Evolutionary conservation across 35 echinoderm and acorn worm species (phyloP).

Genomic region (Ophiothrix spiculata): DNA sequence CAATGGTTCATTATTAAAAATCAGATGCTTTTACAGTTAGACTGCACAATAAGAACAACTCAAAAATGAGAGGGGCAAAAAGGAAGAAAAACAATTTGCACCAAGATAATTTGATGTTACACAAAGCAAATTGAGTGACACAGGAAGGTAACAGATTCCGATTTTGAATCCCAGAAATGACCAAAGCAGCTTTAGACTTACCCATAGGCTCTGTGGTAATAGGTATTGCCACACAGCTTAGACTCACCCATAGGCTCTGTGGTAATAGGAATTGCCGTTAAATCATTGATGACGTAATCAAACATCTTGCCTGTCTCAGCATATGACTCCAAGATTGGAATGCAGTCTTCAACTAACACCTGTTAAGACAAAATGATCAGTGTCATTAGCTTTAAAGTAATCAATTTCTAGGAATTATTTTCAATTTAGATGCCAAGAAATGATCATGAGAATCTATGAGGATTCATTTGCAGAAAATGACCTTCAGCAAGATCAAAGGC

Average conservation of each 20-base stretch:
- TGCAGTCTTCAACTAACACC: conserved; percentile 93
- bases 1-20: no score
- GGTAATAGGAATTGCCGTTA: conserved; percentile 94
- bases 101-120: neutral
- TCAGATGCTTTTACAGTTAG: no score
- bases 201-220: neutral
- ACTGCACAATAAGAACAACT: no score
- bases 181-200: neutral
- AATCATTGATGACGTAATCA: conserved; percentile 99
- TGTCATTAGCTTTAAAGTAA: no score
- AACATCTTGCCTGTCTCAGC: conserved; percentile 77
- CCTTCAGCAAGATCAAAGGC: no score
- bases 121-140: no score
- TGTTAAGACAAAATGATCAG: conserved; percentile 30
- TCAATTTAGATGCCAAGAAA: no score
- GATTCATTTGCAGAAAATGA: no score
- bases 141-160: no score
- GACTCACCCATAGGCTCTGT: conserved; percentile 76
- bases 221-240: neutral
- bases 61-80: no score
- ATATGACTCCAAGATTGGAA: conserved; percentile 76
- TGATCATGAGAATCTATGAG: no score
- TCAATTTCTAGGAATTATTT: no score
- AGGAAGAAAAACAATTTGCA: neutral
- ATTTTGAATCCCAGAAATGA: neutral